Conservation (phyloP, 2,888 invertebrate genomes). For the Dromius quadrimaculatus region DNA sequence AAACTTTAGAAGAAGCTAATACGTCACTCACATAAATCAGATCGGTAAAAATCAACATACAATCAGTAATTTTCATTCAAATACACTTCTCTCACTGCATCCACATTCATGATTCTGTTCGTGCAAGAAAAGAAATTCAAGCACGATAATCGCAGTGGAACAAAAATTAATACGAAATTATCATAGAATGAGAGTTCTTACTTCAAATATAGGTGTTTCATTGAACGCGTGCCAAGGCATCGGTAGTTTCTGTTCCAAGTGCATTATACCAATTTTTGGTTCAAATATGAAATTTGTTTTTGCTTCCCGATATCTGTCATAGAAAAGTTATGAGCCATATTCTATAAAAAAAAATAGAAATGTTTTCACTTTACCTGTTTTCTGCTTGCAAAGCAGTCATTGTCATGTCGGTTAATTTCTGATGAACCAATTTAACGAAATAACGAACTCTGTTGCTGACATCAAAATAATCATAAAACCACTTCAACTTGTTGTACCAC, state of each 20-base stretch:
- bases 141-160: too few relatives aligned
- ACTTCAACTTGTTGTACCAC: slow-evolving; percentile 73
- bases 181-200: slow-evolving; percentile 57
- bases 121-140: too few relatives aligned
- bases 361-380: slow-evolving; percentile 71
- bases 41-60: too few relatives aligned
- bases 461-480: slow-evolving; percentile 83
- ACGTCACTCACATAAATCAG: too few relatives aligned
- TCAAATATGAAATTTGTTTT: slow-evolving; percentile 91
- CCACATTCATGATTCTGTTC: too few relatives aligned
- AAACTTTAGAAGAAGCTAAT: too few relatives aligned
- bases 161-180: too few relatives aligned
- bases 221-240: slow-evolving; percentile 94
- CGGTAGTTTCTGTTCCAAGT: slow-evolving; percentile 87
- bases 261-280: slow-evolving; percentile 80
- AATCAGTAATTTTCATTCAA: too few relatives aligned
- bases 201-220: slow-evolving; percentile 83
- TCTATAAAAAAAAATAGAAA: slow-evolving; percentile 18
- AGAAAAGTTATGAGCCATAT: slow-evolving; percentile 18
- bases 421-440: slow-evolving; percentile 74
- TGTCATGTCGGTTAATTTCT: slow-evolving; percentile 78
- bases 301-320: slow-evolving; percentile 78
- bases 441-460: slow-evolving; percentile 77
- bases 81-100: too few relatives aligned
- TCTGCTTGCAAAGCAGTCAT: slow-evolving; percentile 86